A percentile compares a stretch with the other conserved stretches of the same genome.
These are phyloP conservation scores for Chloroceryle aenea DNA, from an alignment of 2,113 vertebrate species.

Conservation along the genomic window DNA sequence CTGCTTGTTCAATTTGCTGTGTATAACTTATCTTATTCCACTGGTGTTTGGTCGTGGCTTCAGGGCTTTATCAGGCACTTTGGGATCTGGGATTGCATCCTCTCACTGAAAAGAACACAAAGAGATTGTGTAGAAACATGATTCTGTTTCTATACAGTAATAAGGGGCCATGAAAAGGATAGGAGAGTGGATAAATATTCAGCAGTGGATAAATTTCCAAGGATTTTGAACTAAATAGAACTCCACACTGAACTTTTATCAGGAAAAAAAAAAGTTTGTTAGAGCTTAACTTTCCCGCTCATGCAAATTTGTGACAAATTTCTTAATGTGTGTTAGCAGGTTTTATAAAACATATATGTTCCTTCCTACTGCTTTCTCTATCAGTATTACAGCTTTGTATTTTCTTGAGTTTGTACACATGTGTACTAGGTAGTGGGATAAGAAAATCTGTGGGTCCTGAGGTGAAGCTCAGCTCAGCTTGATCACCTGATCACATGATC, in stretches of 20 bases:
- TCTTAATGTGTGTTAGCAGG: not conserved
- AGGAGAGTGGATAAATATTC: not conserved
- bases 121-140: not conserved
- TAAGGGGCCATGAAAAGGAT: not conserved
- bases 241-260: not conserved
- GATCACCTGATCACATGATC: not conserved
- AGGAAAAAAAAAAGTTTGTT: not conserved
- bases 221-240: not conserved
- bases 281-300: not conserved
- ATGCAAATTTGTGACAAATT: not conserved
- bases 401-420: not conserved
- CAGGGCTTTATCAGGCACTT: not conserved
- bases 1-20: not conserved
- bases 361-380: not conserved
- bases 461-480: not conserved
- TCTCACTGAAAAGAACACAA: not conserved
- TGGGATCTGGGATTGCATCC: not conserved
- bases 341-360: not conserved
- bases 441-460: not conserved
- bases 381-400: not conserved
- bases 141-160: not conserved
- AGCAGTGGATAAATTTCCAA: not conserved
- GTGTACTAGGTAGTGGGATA: not conserved
- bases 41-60: not conserved
- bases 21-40: not conserved